Conservation (phyloP, 37 sponge, comb jelly and placozoan species). For the Bolinopsis microptera region DNA sequence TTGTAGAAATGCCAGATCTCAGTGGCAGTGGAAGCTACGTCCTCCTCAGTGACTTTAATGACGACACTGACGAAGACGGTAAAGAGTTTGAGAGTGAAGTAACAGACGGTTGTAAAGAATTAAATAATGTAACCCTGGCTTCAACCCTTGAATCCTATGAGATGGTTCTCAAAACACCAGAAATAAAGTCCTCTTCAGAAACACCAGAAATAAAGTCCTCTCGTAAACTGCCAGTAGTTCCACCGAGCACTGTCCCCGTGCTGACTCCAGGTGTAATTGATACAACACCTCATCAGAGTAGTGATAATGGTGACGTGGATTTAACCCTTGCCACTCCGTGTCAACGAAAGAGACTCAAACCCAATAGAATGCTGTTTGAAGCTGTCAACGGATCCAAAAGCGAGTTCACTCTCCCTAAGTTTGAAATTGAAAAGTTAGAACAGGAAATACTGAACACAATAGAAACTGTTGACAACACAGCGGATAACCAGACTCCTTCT, state of each 20-base stretch:
- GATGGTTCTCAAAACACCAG: not conserved
- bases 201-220: not conserved
- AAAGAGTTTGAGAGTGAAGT: not conserved
- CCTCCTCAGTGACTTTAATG: not conserved
- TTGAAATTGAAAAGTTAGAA: not conserved
- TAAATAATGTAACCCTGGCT: not conserved
- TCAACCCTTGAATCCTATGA: not conserved
- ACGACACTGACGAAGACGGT: not conserved
- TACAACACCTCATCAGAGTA: not conserved
- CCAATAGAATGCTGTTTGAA: not conserved
- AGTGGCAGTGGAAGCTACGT: not conserved
- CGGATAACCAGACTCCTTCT: not conserved
- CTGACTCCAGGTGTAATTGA: not conserved
- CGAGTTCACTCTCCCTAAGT: not conserved
- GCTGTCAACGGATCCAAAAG: not conserved
- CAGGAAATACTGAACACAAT: not conserved
- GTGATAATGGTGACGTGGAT: not conserved
- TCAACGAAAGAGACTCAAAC: not conserved
- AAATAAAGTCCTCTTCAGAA: not conserved
- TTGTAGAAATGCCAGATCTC: not conserved
- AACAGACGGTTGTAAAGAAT: not conserved
- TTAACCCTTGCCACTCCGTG: not conserved
- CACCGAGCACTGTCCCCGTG: not conserved
- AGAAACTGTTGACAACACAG: not conserved
- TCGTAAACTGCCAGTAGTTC: not conserved